phyloP scores from a whole-genome alignment of 2,113 vertebrate genomes.

The Pristiophorus japonicus region DNA sequence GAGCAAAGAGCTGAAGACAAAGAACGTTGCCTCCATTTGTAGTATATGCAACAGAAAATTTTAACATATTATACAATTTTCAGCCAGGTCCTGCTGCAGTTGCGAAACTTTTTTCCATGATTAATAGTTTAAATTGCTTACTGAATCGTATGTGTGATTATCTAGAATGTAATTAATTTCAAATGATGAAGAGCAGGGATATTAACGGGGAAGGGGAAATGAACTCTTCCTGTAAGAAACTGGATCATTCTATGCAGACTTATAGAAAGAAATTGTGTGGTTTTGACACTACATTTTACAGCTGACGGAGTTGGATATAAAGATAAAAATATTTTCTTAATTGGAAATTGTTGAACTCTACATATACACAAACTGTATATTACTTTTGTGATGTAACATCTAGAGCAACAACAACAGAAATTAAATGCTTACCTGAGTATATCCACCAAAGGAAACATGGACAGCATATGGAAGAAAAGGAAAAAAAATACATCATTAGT shows the following conservation, averaged over 20 bases:
- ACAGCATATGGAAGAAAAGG: conserved; percentile 14
- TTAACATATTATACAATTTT: neutral
- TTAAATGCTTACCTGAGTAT: conserved; percentile 19
- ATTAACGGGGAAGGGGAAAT: neutral
- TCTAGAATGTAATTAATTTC: neutral
- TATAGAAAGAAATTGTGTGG: neutral
- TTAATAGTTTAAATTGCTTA: neutral
- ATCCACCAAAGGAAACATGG: neutral
- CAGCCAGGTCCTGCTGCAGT: neutral
- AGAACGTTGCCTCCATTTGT: too few relatives aligned
- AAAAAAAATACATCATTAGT: neutral
- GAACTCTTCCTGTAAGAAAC: neutral
- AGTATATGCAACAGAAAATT: neutral
- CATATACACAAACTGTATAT: neutral
- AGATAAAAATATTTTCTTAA: neutral
- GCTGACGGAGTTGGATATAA: neutral
- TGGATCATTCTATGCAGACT: neutral
- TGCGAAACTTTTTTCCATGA: neutral
- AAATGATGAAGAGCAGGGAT: neutral
- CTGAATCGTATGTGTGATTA: neutral
- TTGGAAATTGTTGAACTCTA: neutral
- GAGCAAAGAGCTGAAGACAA: neutral
- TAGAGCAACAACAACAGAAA: neutral
- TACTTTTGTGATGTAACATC: neutral
- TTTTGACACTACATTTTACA: neutral